These are phyloP conservation scores for Oreocharis arfaki DNA, from an alignment of 2,113 vertebrate genomes.

Conservation along the genomic window DNA sequence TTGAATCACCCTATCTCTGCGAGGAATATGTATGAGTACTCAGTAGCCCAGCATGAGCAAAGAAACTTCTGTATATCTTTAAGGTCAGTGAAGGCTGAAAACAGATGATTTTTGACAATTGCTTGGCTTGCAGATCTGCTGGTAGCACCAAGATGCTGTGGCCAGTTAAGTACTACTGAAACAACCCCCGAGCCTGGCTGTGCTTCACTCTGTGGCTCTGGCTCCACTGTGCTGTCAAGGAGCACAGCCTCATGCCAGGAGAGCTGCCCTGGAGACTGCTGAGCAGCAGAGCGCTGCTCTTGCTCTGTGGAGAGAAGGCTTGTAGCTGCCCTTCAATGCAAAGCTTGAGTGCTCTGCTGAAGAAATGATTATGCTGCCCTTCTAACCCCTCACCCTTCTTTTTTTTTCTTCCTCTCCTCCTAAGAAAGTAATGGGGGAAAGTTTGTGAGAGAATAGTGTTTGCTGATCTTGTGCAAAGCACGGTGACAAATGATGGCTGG, in stretches of 20 bases:
- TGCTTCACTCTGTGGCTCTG: neutral
- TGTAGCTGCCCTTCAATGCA: neutral
- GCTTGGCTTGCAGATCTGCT: neutral
- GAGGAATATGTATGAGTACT: neutral
- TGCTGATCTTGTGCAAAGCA: conserved; percentile 13
- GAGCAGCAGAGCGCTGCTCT: neutral
- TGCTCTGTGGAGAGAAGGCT: neutral
- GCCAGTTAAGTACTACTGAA: neutral
- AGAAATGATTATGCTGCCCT: neutral
- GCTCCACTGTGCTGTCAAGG: neutral
- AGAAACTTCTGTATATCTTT: neutral
- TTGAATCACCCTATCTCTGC: neutral
- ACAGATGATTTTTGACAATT: neutral
- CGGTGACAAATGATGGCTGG: neutral
- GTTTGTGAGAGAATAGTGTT: neutral
- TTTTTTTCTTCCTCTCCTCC: neutral
- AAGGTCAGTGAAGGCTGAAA: neutral
- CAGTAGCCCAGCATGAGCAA: neutral
- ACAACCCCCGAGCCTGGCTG: neutral
- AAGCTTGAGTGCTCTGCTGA: neutral
- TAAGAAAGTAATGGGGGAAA: neutral
- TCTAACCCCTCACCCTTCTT: neutral
- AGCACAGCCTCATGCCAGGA: neutral
- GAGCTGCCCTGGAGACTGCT: neutral
- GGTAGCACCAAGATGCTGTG: neutral